Percentiles rank a stretch among this genome's conserved stretches.
phyloP scores from a whole-genome alignment of 2,113 vertebrate species.

The Esox niger region DNA sequence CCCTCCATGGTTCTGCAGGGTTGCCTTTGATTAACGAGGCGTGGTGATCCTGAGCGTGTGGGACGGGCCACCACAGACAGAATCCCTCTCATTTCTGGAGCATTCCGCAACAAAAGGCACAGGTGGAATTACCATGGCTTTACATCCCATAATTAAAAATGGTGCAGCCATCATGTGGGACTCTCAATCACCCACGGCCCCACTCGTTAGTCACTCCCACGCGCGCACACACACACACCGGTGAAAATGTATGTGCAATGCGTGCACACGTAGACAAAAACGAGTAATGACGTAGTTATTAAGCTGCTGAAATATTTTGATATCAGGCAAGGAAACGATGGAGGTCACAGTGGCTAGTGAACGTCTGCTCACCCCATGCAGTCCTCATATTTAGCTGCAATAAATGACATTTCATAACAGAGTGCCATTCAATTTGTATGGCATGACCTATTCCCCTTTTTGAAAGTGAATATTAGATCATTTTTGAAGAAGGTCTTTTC shows the following conservation, averaged over 20 bases:
- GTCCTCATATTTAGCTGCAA: no score
- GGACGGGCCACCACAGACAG: conserved; percentile 23
- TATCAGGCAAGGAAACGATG: no score
- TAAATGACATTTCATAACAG: no score
- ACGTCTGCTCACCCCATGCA: no score
- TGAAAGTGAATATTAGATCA: no score
- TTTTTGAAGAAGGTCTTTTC: no score
- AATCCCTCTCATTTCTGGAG: conserved; percentile 24
- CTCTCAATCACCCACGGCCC: not conserved
- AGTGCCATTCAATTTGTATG: no score
- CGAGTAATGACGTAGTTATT: no score
- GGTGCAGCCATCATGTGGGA: not conserved
- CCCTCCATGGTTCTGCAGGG: conserved; percentile 38
- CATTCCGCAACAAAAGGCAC: conserved; percentile 34
- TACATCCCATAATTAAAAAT: conserved; percentile 31
- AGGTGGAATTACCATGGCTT: conserved; percentile 48
- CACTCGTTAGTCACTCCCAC: not conserved
- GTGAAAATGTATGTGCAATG: no score
- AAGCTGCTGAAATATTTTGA: no score
- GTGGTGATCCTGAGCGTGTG: conserved; percentile 38
- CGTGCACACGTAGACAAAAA: conserved; percentile 7
- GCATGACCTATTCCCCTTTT: no score
- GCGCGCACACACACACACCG: conserved; percentile 13
- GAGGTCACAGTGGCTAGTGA: not conserved
- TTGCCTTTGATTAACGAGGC: conserved; percentile 44